Conservation (phyloP, 2,888 invertebrate genomes). For the Geophilus truncorum region DNA sequence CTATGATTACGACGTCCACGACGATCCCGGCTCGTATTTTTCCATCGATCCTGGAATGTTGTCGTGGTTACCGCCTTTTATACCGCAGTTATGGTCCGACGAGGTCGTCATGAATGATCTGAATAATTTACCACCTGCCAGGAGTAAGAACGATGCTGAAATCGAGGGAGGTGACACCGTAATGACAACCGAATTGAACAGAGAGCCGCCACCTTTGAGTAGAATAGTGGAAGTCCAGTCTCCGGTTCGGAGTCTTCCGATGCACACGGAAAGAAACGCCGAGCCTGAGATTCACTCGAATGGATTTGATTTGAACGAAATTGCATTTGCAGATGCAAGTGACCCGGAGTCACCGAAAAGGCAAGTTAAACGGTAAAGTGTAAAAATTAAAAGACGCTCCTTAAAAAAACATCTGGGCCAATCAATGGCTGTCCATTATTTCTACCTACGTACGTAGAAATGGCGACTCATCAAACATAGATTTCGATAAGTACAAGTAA, state of each 20-base stretch:
- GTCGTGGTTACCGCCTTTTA: slow-evolving; percentile 40
- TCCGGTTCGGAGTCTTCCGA: background rate
- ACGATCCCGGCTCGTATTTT: slow-evolving; percentile 41
- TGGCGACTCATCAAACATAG: no score
- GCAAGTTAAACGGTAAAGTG: background rate
- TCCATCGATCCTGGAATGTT: slow-evolving; percentile 38
- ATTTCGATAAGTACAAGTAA: no score
- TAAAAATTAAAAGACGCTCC: no score
- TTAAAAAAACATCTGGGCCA: no score
- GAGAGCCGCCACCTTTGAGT: no score
- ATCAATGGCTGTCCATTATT: no score
- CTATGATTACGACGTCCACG: slow-evolving; percentile 41
- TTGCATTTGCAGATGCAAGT: background rate
- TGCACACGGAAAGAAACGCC: background rate
- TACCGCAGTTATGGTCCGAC: slow-evolving; percentile 38
- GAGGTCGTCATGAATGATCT: background rate
- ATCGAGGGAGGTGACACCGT: background rate
- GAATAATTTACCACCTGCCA: background rate
- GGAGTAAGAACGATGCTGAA: background rate
- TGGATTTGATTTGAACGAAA: background rate
- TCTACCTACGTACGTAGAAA: no score
- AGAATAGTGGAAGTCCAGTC: background rate
- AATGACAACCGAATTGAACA: background rate
- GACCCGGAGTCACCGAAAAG: slow-evolving; percentile 22
- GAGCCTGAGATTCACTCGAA: background rate